Evolutionary conservation across 2,113 vertebrate genomes (phyloP).

Genomic region (Tapirus terrestris): DNA sequence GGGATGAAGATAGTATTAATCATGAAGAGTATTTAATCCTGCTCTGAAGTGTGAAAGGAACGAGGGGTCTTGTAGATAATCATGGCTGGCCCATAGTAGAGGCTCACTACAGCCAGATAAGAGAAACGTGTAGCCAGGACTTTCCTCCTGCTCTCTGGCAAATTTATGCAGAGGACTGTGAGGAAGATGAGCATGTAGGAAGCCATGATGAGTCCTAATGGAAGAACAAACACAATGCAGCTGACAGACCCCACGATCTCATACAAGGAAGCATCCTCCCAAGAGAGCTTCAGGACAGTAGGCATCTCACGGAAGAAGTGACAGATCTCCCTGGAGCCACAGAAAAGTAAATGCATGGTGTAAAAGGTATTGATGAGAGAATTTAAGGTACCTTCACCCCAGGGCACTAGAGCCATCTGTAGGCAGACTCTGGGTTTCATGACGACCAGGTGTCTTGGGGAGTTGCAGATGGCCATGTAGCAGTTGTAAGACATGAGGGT

Average conservation of each 20-base stretch:
- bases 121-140: conserved; percentile 58
- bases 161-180: conserved; percentile 49
- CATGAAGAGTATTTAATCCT: conserved; percentile 47
- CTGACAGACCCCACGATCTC: not conserved
- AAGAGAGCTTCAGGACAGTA: conserved; percentile 55
- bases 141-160: conserved; percentile 27
- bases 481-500: conserved; percentile 63
- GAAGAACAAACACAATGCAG: conserved; percentile 23
- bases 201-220: conserved; percentile 26
- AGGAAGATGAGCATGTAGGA: conserved; percentile 66
- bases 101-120: conserved; percentile 46
- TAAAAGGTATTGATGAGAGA: conserved; percentile 47
- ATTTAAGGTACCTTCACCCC: conserved; percentile 30
- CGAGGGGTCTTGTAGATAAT: conserved; percentile 51
- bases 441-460: conserved; percentile 34
- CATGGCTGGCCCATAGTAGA: conserved; percentile 56
- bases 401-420: not conserved
- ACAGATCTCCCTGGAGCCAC: conserved; percentile 40
- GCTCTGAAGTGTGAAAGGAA: not conserved
- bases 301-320: conserved; percentile 68
- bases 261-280: conserved; percentile 39
- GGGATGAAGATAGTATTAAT: conserved; percentile 23
- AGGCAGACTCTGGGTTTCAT: conserved; percentile 47
- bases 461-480: conserved; percentile 57
- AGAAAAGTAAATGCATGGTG: conserved; percentile 40